Evolutionary conservation across 2,113 vertebrate genomes (phyloP).

Genomic region (Paradoxurus hermaphroditus): DNA sequence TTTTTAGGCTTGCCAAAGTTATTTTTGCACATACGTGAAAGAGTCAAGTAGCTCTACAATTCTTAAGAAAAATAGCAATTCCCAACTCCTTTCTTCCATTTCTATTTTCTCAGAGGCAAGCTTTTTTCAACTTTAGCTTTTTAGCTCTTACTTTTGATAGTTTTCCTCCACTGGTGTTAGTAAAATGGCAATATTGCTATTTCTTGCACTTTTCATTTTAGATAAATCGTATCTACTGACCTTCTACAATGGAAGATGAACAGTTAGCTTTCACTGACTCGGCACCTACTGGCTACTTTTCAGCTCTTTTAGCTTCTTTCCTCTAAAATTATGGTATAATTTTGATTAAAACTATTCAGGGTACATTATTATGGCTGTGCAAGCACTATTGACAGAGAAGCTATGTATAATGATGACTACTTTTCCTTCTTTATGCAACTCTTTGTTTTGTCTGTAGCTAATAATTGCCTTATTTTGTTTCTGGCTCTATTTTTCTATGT

Average conservation of each 20-base stretch:
- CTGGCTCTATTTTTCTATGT: neutral
- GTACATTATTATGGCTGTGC: neutral
- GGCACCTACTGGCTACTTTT: neutral
- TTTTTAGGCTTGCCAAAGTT: neutral
- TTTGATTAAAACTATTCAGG: neutral
- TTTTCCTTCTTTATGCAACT: neutral
- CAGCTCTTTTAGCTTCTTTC: neutral
- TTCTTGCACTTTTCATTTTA: neutral
- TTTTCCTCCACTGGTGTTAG: neutral
- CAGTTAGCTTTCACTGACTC: neutral
- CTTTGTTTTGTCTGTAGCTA: neutral
- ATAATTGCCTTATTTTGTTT: neutral
- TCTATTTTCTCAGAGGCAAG: neutral
- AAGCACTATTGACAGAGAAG: neutral
- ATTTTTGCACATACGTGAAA: neutral
- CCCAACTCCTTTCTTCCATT: neutral
- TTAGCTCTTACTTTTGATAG: neutral
- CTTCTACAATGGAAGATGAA: neutral
- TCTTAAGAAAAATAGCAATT: neutral
- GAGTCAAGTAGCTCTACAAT: neutral
- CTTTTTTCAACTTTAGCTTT: neutral
- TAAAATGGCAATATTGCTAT: neutral
- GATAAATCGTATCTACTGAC: neutral
- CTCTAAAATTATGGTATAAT: neutral
- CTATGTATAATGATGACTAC: neutral